These are phyloP conservation scores for Aporophyla lueneburgensis DNA, from an alignment of 2,888 invertebrate species.

Conservation along the genomic window DNA sequence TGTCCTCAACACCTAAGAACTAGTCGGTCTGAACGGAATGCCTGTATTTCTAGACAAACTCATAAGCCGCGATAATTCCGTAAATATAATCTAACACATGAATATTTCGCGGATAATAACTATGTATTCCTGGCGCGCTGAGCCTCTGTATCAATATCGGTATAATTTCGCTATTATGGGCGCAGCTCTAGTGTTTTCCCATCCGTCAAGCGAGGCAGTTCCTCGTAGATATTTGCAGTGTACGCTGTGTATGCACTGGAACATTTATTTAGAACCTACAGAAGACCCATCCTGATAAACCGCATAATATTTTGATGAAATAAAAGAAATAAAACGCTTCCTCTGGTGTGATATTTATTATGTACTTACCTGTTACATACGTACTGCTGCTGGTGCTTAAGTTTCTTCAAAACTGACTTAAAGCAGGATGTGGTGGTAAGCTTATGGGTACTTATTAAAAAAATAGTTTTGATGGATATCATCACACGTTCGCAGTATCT, in stretches of 20 bases:
- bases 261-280: not conserved
- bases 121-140: constrained; percentile 10
- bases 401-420: not conserved
- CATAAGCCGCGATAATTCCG: not conserved
- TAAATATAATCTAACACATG: constrained; percentile 11
- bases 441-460: not conserved
- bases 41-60: not conserved
- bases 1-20: not conserved
- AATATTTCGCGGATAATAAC: constrained; percentile 14
- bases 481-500: not conserved
- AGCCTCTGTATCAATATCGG: constrained; percentile 19
- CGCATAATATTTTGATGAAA: not conserved
- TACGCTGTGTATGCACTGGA: constrained; percentile 39
- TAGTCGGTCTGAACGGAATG: not conserved
- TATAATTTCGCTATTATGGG: constrained; percentile 39
- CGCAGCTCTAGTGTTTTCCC: constrained; percentile 21
- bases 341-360: not conserved
- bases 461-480: not conserved
- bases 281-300: constrained; percentile 20
- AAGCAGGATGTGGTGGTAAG: not conserved
- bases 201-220: constrained; percentile 53
- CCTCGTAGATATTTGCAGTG: constrained; percentile 58
- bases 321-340: not conserved
- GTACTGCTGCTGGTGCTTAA: not conserved
- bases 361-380: not conserved